phyloP scores from a whole-genome alignment of 2,888 invertebrate genomes.

The Metellina segmentata region DNA sequence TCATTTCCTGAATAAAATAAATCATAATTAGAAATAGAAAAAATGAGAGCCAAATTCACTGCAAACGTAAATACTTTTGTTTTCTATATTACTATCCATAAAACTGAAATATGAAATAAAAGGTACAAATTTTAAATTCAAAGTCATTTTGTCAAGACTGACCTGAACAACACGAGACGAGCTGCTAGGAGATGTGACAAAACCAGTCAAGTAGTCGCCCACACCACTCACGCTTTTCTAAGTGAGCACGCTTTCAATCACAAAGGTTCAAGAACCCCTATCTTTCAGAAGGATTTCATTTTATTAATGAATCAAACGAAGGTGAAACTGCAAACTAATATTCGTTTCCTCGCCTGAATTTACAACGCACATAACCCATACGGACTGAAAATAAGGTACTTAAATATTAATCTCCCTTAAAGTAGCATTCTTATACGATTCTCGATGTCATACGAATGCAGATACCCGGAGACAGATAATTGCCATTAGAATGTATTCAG shows the following conservation, averaged over 20 bases:
- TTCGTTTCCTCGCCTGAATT: not conserved
- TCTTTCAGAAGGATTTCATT: not conserved
- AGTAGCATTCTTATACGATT: not conserved
- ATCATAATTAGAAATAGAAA: no score
- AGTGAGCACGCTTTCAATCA: not conserved
- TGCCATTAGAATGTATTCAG: not conserved
- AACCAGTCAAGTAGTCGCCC: no score
- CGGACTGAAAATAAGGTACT: not conserved
- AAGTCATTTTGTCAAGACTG: no score
- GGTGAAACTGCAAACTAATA: not conserved
- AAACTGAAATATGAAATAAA: no score
- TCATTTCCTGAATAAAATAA: no score
- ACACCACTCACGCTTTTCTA: not conserved
- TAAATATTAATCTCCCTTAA: slow-evolving; percentile 19
- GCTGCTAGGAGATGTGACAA: no score
- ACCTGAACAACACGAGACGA: no score
- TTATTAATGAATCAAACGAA: not conserved
- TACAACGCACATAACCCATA: not conserved
- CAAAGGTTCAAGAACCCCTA: not conserved
- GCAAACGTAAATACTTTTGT: no score
- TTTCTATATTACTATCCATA: no score
- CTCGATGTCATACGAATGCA: not conserved
- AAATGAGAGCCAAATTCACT: no score
- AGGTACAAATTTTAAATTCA: no score
- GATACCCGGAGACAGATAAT: not conserved